Evolutionary conservation across 2,888 invertebrate species (phyloP), one percentile per base, ranked within the genome.

Genomic region (Drosophila ustulata): DNA sequence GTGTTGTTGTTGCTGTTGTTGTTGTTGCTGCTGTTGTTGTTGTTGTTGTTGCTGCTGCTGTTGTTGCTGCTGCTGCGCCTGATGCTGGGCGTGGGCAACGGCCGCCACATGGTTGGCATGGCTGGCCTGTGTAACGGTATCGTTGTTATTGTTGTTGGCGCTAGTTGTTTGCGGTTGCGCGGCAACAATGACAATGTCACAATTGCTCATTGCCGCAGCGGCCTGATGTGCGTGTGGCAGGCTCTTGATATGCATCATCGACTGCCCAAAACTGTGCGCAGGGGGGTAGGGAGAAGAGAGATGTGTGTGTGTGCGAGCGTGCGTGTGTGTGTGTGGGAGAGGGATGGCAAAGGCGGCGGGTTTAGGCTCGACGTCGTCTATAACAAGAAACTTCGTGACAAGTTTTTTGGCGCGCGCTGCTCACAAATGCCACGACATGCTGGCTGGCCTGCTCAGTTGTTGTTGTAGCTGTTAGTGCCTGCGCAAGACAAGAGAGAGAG

Each of bases 161-260:
- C 63, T 89, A 13, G 89, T 88, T 46, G 91, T 86, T 78, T 90
- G 91, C 63, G 91, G 91, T 68, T 91, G 89, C 49, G 92, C 85
- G 66, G 91, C 84, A 78, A 91, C 91, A 73, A 91, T 91, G 72
- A 91, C 91, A 73, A 91, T 91, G 81, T 92, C 91, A 83, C 91
- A 91, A 84, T 91, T 92, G 80, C 91, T 91, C 92, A 91, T 92
- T 69, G 91, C 88, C 73, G 90, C 90, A 53, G 91, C 89, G 65
- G 91, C 89, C 59, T 82, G 89, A 79, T 91, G 91, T 67, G 91
- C 91, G 81, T 91, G 91, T 75, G 91, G 91, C 81, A 91, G 75
- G 62, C 74, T 91, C 78, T 91, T 91, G 81, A 91, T 91, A 82
- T 91, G 91, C 91, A 91, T 90, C 80, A 77, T 85, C 59, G 55